These are phyloP conservation scores for Allolobophora icterica DNA, from an alignment of 2,888 invertebrate species.

Conservation along the genomic window DNA sequence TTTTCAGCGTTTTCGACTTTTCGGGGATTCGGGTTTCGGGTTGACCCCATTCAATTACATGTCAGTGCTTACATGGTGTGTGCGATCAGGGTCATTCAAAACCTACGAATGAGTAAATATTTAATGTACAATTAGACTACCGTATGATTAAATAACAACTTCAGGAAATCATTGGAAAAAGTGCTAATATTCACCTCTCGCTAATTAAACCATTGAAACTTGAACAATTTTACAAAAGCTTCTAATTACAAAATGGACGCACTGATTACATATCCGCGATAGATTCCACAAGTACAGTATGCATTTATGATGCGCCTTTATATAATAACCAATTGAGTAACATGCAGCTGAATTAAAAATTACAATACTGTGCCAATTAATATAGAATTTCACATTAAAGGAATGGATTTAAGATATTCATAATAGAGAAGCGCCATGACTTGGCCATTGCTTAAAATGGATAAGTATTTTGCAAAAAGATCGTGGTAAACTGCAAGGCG, in stretches of 20 bases:
- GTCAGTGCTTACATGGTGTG: not conserved
- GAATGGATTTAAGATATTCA: too few species aligned
- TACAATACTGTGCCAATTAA: too few species aligned
- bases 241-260: slow-evolving; percentile 17
- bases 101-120: not conserved
- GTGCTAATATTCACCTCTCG: not conserved
- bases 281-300: not conserved
- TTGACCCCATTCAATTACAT: not conserved
- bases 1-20: too few species aligned
- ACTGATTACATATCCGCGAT: not conserved
- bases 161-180: not conserved
- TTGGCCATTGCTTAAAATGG: too few species aligned
- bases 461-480: too few species aligned
- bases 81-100: not conserved
- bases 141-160: not conserved
- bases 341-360: too few species aligned
- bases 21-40: too few species aligned
- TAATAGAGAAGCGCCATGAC: too few species aligned
- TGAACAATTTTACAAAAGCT: not conserved
- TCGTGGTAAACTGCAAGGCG: too few species aligned
- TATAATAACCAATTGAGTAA: not conserved
- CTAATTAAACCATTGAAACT: not conserved
- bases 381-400: too few species aligned
- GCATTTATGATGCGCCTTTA: not conserved
- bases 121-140: not conserved